Evolutionary conservation across 2,797 vertebrate genomes (phyloP).

Genomic region (Mormyrops attenuatus): DNA sequence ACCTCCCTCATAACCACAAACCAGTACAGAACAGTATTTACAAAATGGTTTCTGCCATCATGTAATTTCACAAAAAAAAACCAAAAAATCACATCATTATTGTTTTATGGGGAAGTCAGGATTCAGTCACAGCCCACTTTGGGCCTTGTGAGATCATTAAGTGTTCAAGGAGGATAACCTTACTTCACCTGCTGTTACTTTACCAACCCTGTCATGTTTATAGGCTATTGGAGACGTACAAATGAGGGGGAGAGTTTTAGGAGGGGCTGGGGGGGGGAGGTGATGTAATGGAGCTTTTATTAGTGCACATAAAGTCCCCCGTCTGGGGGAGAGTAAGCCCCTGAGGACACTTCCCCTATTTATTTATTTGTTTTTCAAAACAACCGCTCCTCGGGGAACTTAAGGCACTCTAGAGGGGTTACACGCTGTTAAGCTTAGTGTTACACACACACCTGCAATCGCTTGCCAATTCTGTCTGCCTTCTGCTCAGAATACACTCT

Average conservation of each 20-base stretch:
- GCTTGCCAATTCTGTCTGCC: not conserved
- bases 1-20: not conserved
- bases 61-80: not conserved
- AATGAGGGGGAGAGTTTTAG: not conserved
- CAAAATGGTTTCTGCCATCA: not conserved
- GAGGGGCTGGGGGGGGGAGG: not conserved
- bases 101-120: not conserved
- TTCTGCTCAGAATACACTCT: not conserved
- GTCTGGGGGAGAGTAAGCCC: not conserved
- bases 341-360: not conserved
- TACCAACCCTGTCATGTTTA: not conserved
- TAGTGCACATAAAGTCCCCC: conserved; percentile 18
- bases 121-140: not conserved
- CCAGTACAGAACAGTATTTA: not conserved
- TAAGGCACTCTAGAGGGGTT: not conserved
- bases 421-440: not conserved
- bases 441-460: not conserved
- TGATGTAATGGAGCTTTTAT: conserved; percentile 21
- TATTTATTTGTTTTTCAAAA: conserved; percentile 24
- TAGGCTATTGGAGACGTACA: not conserved
- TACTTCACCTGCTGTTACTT: conserved; percentile 13
- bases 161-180: not conserved
- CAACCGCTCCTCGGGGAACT: not conserved
- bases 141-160: conserved; percentile 3
- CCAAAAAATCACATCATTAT: not conserved